phyloP scores from a whole-genome alignment of 2,113 vertebrate genomes.

The Hypanus sabinus region DNA sequence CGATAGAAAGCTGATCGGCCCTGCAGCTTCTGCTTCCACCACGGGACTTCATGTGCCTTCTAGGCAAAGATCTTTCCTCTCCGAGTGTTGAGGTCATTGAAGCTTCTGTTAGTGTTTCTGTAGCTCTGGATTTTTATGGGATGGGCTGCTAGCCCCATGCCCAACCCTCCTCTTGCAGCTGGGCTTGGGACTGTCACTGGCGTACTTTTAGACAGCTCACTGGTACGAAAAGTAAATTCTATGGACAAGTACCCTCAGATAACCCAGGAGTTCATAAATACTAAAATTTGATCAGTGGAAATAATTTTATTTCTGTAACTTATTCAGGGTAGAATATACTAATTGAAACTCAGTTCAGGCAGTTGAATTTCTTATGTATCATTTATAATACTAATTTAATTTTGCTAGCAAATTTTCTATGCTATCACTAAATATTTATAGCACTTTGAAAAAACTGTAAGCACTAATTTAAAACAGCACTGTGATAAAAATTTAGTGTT shows the following conservation, averaged over 20 bases:
- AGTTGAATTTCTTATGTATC: neutral
- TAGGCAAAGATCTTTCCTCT: too few species aligned
- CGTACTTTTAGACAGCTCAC: neutral
- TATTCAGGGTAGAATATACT: neutral
- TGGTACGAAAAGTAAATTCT: constrained; percentile 5
- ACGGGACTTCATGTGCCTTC: too few species aligned
- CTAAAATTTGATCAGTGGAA: neutral
- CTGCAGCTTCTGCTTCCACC: too few species aligned
- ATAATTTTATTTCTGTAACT: neutral
- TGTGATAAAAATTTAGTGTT: neutral
- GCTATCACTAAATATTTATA: neutral
- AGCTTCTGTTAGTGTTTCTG: too few species aligned
- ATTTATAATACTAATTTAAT: constrained; percentile 25
- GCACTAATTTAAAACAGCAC: neutral
- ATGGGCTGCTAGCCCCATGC: too few species aligned
- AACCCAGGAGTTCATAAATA: neutral
- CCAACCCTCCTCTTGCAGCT: too few species aligned
- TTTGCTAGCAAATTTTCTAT: neutral
- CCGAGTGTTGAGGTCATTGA: too few species aligned
- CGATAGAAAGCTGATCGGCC: too few species aligned
- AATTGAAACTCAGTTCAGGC: neutral
- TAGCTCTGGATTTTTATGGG: too few species aligned
- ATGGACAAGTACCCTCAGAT: neutral
- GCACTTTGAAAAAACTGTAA: constrained; percentile 6
- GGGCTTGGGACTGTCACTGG: too few species aligned